A percentile compares a stretch with the other conserved stretches of the same genome.
Evolutionary conservation across 2,888 invertebrate species (phyloP).

Genomic region (Carcina quercana): DNA sequence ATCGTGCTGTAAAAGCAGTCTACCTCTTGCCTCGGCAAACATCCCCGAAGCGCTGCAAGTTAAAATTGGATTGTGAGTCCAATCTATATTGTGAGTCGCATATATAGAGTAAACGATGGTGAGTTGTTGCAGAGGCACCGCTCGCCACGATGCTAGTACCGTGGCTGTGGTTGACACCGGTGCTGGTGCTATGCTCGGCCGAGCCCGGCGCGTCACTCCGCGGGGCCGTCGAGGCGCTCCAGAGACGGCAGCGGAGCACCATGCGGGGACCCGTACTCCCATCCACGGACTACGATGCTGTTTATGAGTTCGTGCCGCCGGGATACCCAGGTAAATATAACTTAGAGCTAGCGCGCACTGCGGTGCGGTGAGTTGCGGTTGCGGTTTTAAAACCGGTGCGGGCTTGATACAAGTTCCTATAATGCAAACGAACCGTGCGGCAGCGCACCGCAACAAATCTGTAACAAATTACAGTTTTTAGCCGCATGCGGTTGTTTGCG

Average conservation of each 20-base stretch:
- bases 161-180: slow-evolving; percentile 41
- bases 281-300: slow-evolving; percentile 48
- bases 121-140: background rate
- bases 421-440: too few relatives aligned
- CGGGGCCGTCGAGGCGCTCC: slow-evolving; percentile 68
- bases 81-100: background rate
- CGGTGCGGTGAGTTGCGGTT: too few relatives aligned
- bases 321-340: slow-evolving; percentile 52
- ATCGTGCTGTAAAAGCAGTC: too few relatives aligned
- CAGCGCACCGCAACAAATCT: too few relatives aligned
- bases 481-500: too few relatives aligned
- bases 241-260: slow-evolving; percentile 63
- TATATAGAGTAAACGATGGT: background rate
- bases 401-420: too few relatives aligned
- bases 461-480: too few relatives aligned
- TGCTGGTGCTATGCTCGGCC: slow-evolving; percentile 35
- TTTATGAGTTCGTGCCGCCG: slow-evolving; percentile 59
- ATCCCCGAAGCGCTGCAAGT: background rate
- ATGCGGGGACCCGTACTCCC: slow-evolving; percentile 37
- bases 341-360: too few relatives aligned
- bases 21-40: too few relatives aligned
- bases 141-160: slow-evolving; percentile 36
- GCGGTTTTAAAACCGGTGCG: too few relatives aligned
- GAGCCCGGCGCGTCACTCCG: slow-evolving; percentile 62
- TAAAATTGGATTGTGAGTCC: background rate